Percentiles rank a stretch among this genome's conserved stretches.
These are phyloP conservation scores for Myotis daubentonii DNA, from an alignment of 2,797 vertebrate species.

Conservation along the genomic window DNA sequence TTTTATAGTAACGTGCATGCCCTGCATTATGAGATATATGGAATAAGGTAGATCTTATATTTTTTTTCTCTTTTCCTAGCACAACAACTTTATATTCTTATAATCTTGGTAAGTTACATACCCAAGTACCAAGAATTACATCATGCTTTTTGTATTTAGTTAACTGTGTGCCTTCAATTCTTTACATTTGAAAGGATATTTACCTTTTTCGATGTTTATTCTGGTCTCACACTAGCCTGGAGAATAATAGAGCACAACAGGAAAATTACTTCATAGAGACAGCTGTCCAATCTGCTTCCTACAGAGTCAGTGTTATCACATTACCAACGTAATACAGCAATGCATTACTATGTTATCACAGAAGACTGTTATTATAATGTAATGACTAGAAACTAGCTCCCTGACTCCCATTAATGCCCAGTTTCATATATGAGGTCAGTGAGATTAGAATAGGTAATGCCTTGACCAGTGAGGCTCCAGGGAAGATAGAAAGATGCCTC, in stretches of 20 bases:
- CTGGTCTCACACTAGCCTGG: background rate
- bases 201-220: background rate
- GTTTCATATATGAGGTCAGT: background rate
- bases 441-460: background rate
- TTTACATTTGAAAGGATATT: slow-evolving; percentile 33
- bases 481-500: background rate
- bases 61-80: background rate
- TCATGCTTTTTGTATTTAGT: background rate
- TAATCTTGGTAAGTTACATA: background rate
- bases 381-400: background rate
- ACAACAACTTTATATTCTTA: background rate
- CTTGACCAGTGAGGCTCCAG: background rate
- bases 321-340: background rate
- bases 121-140: background rate
- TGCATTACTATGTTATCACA: background rate
- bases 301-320: background rate
- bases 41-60: background rate
- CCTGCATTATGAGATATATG: background rate
- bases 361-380: background rate
- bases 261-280: background rate
- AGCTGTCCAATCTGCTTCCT: slow-evolving; percentile 18
- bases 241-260: background rate
- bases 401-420: background rate
- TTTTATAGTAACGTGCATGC: background rate
- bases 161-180: background rate